phyloP scores from a whole-genome alignment of 1,140 invertebrate genomes.

The Trachymyrmex cornetzi region DNA sequence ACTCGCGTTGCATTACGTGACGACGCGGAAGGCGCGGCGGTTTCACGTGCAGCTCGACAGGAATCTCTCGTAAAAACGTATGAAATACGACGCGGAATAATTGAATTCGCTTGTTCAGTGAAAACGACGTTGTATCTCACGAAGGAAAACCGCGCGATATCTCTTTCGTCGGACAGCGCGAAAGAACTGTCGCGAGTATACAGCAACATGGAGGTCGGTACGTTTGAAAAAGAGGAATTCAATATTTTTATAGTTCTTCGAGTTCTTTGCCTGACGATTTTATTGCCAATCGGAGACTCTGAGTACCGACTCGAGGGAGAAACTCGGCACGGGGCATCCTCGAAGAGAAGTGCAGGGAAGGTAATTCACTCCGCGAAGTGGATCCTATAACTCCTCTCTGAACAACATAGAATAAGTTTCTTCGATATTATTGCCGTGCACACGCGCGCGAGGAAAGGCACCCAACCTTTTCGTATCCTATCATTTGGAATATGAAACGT shows the following conservation, averaged over 20 bases:
- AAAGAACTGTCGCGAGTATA: neutral
- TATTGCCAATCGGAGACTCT: constrained; percentile 31
- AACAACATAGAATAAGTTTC: constrained; percentile 50
- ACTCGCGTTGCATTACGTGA: constrained; percentile 32
- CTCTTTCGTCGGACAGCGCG: neutral
- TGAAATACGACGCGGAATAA: constrained; percentile 18
- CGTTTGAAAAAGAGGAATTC: constrained; percentile 8
- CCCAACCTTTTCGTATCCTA: constrained; percentile 34
- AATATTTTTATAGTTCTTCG: constrained; percentile 35
- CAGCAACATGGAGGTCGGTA: neutral
- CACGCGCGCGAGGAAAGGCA: constrained; percentile 9
- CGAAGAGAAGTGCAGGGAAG: constrained; percentile 21
- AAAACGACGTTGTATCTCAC: neutral
- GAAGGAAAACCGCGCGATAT: neutral
- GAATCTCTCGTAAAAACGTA: neutral
- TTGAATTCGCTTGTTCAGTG: neutral
- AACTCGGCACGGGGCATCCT: constrained; percentile 1
- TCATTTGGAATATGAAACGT: constrained; percentile 56
- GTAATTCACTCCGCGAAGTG: constrained; percentile 51
- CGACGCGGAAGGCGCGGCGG: neutral
- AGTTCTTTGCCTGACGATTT: neutral
- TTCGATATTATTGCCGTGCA: constrained; percentile 44
- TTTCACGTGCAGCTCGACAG: constrained; percentile 10
- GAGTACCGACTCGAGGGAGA: neutral
- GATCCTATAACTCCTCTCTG: constrained; percentile 35